Conservation (phyloP, 2,888 invertebrate species). For the Dastarcus helophoroides region DNA sequence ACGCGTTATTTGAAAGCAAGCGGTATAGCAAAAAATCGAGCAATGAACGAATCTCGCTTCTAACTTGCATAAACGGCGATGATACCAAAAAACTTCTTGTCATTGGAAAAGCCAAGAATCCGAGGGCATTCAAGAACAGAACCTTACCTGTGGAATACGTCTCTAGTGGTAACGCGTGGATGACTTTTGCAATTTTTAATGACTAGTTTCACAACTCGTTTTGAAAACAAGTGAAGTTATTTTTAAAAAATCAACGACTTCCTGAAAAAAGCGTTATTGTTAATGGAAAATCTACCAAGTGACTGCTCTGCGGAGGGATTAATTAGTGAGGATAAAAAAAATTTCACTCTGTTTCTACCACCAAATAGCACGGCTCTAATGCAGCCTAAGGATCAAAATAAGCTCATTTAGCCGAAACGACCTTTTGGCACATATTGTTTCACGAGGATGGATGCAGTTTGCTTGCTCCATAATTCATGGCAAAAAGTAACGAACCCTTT, state of each 20-base stretch:
- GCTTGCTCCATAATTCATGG: constrained; percentile 5
- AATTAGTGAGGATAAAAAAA: constrained; percentile 12
- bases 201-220: constrained; percentile 10
- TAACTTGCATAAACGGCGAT: constrained; percentile 5
- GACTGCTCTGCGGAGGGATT: constrained; percentile 7
- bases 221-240: constrained; percentile 6
- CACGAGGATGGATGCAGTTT: constrained; percentile 6
- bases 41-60: too few relatives aligned
- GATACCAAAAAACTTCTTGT: constrained; percentile 6
- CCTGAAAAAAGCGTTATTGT: constrained; percentile 6
- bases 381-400: constrained; percentile 14
- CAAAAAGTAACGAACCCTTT: constrained; percentile 6
- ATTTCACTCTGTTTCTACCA: constrained; percentile 12
- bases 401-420: constrained; percentile 9
- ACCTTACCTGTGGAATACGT: constrained; percentile 10
- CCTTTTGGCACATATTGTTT: constrained; percentile 4
- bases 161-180: constrained; percentile 7
- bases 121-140: constrained; percentile 9
- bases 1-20: too few relatives aligned
- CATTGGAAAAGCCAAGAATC: constrained; percentile 11
- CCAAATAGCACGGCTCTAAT: constrained; percentile 13
- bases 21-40: too few relatives aligned
- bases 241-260: too few relatives aligned
- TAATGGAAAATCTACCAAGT: constrained; percentile 9
- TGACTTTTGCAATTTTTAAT: constrained; percentile 7